Conservation (phyloP, 1,140 invertebrate genomes). For the Tetramorium parvispinum region DNA sequence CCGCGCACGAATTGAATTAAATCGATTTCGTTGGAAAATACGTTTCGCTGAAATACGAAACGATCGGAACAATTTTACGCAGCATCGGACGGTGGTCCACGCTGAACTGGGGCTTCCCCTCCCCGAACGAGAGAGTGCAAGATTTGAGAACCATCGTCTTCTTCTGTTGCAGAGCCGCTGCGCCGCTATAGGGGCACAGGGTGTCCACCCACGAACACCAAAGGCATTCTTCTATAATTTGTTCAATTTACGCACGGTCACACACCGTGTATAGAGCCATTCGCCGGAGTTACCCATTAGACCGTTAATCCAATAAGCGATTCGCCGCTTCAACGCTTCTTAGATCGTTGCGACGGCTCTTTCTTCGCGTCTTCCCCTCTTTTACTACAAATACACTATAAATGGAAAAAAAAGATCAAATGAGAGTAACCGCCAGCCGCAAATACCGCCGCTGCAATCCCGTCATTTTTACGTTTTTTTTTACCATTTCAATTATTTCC, state of each 20-base stretch:
- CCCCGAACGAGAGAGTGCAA: neutral
- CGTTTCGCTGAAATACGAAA: neutral
- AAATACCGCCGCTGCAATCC: neutral
- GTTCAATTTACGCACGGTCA: conserved; percentile 84
- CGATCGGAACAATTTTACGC: neutral
- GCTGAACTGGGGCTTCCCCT: neutral
- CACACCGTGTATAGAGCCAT: conserved; percentile 78
- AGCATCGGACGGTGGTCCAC: neutral
- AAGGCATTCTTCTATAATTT: conserved; percentile 84
- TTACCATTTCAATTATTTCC: neutral
- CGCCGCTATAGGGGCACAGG: conserved; percentile 70
- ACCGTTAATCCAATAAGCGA: conserved; percentile 82
- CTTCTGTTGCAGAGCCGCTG: conserved; percentile 48
- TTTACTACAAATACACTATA: neutral
- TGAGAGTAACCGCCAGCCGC: neutral
- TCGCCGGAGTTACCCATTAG: conserved; percentile 83
- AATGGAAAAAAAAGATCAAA: neutral
- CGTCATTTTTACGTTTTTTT: neutral
- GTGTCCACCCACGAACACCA: conserved; percentile 73
- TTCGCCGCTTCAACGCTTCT: conserved; percentile 62
- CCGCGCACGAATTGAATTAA: neutral
- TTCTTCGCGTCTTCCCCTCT: neutral
- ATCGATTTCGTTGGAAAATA: neutral
- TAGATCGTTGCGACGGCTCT: conserved; percentile 18
- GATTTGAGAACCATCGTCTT: conserved; percentile 63